Conservation (phyloP, 2,113 vertebrate species). For the Oryzias melastigma region DNA sequence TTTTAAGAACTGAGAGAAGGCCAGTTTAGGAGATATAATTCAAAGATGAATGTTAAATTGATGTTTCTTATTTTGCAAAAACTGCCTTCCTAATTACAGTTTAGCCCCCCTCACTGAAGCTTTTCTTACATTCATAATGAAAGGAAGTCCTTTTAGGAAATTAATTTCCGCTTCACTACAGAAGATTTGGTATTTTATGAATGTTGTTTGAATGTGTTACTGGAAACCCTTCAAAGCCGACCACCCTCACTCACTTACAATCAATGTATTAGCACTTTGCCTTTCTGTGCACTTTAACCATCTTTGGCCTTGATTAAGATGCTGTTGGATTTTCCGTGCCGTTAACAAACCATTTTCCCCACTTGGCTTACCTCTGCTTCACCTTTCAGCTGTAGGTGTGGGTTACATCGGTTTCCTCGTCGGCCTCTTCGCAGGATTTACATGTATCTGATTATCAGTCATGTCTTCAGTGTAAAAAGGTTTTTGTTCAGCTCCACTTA, state of each 20-base stretch:
- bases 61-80: slow-evolving; percentile 20
- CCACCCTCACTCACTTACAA: slow-evolving; percentile 16
- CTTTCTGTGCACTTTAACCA: slow-evolving; percentile 41
- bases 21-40: slow-evolving; percentile 22
- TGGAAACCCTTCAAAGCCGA: slow-evolving; percentile 52
- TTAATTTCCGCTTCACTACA: background rate
- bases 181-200: slow-evolving; percentile 49
- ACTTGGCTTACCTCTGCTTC: slow-evolving; percentile 47
- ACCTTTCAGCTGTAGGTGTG: slow-evolving; percentile 55
- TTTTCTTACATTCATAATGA: background rate
- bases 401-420: slow-evolving; percentile 39
- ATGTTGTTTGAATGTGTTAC: slow-evolving; percentile 59
- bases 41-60: slow-evolving; percentile 22
- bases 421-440: slow-evolving; percentile 44
- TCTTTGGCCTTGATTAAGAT: slow-evolving; percentile 48
- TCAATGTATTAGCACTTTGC: slow-evolving; percentile 59
- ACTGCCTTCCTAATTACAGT: slow-evolving; percentile 19
- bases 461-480: slow-evolving; percentile 34
- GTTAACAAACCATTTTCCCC: slow-evolving; percentile 41
- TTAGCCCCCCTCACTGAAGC: slow-evolving; percentile 3
- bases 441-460: slow-evolving; percentile 67
- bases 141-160: slow-evolving; percentile 8
- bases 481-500: slow-evolving; percentile 20
- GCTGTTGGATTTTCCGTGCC: slow-evolving; percentile 27
- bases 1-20: slow-evolving; percentile 37